Conservation (phyloP, 2,888 invertebrate genomes). For the Nasonia oneida region DNA sequence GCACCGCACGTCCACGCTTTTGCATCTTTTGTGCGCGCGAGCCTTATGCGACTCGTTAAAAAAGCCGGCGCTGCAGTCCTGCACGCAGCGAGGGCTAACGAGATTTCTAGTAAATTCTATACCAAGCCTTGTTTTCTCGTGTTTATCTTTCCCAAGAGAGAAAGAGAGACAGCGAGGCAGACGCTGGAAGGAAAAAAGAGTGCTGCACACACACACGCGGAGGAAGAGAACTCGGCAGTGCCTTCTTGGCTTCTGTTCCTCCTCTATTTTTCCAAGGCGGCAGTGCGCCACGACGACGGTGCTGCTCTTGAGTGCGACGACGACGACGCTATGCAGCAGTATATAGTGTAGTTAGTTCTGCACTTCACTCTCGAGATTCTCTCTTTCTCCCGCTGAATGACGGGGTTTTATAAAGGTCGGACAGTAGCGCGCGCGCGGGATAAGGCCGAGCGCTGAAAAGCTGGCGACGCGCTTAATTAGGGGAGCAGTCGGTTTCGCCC, state of each 20-base stretch:
- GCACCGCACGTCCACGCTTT: background rate
- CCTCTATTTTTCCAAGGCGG: conserved; percentile 24
- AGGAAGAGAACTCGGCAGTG: background rate
- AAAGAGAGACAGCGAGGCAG: conserved; percentile 3
- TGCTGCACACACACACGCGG: background rate
- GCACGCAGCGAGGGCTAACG: conserved; percentile 25
- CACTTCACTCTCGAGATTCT: conserved; percentile 20
- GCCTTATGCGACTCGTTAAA: conserved; percentile 43
- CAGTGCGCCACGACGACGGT: background rate
- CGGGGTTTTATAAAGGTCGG: conserved; percentile 11
- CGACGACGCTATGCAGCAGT: background rate
- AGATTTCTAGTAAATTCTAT: conserved; percentile 57
- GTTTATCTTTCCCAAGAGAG: conserved; percentile 45
- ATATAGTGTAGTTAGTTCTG: background rate
- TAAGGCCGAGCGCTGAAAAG: conserved; percentile 3
- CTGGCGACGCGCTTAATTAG: conserved; percentile 45
- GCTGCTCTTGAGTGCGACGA: conserved; percentile 9
- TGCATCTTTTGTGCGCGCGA: conserved; percentile 13
- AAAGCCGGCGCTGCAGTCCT: background rate
- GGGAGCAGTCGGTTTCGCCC: conserved; percentile 47
- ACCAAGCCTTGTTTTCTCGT: conserved; percentile 34
- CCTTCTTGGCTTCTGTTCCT: conserved; percentile 15
- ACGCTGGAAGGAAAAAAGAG: background rate
- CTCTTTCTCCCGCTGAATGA: conserved; percentile 27
- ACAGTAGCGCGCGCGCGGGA: background rate